Conservation (phyloP, 2,113 vertebrate species). For the Cyphomyrus plagiostoma region DNA sequence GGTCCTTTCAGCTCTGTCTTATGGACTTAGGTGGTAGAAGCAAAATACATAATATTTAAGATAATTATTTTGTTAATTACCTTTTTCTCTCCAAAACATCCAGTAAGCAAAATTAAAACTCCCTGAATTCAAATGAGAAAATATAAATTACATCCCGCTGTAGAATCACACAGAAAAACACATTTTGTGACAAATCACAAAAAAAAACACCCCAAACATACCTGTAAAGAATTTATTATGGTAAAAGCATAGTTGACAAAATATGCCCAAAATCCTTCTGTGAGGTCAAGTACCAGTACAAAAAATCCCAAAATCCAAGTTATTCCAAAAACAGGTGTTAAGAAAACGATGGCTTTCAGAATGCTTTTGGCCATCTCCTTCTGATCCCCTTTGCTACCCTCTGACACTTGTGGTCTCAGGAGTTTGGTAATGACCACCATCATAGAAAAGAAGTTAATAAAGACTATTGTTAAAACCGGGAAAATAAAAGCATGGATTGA, state of each 20-base stretch:
- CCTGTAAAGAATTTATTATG: conserved; percentile 62
- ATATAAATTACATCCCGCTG: neutral
- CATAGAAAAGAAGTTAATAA: conserved; percentile 69
- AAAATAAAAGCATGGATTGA: conserved; percentile 71
- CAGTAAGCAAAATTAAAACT: conserved; percentile 61
- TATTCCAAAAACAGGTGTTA: conserved; percentile 62
- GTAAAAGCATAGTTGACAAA: conserved; percentile 53
- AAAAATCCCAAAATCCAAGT: conserved; percentile 62
- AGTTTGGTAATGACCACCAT: conserved; percentile 79
- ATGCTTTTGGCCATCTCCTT: conserved; percentile 45
- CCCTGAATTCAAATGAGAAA: conserved; percentile 47
- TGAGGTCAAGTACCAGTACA: conserved; percentile 39
- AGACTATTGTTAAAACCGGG: conserved; percentile 69
- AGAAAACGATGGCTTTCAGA: conserved; percentile 54
- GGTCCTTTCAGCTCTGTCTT: neutral
- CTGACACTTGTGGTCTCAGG: conserved; percentile 49
- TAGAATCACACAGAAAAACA: neutral
- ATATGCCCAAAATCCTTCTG: accelerated
- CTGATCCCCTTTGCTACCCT: conserved; percentile 29
- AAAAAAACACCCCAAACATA: conserved; percentile 26
- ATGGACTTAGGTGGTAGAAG: neutral
- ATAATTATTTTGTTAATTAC: conserved; percentile 36
- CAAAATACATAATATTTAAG: neutral
- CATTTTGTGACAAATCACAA: neutral
- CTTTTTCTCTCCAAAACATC: conserved; percentile 54